A percentile compares a stretch with the other conserved stretches of the same genome.
Evolutionary conservation across 2,797 vertebrate species (phyloP).

Genomic region (Coranthus polyacanthus): DNA sequence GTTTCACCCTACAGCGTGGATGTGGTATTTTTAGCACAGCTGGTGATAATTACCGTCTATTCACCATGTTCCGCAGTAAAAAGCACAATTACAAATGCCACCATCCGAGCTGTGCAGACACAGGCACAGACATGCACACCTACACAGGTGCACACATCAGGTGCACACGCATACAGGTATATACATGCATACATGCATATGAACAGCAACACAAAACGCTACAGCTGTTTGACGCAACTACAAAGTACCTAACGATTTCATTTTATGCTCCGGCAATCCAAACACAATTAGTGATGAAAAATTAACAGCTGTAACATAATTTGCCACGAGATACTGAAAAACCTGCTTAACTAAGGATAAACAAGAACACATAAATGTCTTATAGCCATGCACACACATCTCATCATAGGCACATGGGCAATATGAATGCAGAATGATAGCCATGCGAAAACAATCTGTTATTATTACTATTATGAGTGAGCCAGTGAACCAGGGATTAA

Average conservation of each 20-base stretch:
- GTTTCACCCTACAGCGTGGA: conserved; percentile 81
- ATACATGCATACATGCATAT: conserved; percentile 19
- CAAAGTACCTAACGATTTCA: conserved; percentile 19
- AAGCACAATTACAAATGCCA: conserved; percentile 70
- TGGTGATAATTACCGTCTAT: conserved; percentile 83
- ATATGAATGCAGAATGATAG: conserved; percentile 10
- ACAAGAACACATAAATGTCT: conserved; percentile 2
- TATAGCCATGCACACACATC: background rate
- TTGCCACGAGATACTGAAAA: conserved; percentile 32
- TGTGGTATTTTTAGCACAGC: conserved; percentile 81
- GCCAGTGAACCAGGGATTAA: conserved; percentile 20
- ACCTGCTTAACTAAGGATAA: conserved; percentile 33
- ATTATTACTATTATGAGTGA: conserved; percentile 17
- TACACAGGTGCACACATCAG: conserved; percentile 27
- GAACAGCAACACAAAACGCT: conserved; percentile 4
- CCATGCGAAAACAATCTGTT: conserved; percentile 13
- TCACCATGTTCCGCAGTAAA: conserved; percentile 71
- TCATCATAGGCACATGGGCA: background rate
- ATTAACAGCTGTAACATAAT: conserved; percentile 10
- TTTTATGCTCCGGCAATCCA: conserved; percentile 24
- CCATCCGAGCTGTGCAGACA: conserved; percentile 56
- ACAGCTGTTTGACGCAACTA: conserved; percentile 14
- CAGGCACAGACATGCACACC: conserved; percentile 20
- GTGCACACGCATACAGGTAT: conserved; percentile 7
- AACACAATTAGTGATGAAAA: conserved; percentile 31